Conservation (phyloP, 2,888 invertebrate species). For the Candidula unifasciata region DNA sequence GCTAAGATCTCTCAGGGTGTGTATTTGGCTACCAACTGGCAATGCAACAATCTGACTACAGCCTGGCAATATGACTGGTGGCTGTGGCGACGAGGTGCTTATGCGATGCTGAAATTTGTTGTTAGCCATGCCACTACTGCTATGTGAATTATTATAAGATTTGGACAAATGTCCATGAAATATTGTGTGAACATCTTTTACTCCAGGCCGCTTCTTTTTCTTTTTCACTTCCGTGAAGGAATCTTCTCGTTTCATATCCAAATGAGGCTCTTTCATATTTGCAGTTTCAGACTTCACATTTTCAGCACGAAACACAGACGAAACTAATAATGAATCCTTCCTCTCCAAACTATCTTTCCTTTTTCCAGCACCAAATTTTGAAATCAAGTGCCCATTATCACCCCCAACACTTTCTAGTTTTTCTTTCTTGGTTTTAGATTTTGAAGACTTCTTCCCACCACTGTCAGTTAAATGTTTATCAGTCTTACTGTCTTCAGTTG, state of each 20-base stretch:
- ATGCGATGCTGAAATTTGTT: not conserved
- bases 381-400: not conserved
- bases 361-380: not conserved
- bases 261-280: not conserved
- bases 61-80: constrained; percentile 1
- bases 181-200: not conserved
- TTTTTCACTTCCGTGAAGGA: constrained; percentile 48
- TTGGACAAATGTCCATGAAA: not conserved
- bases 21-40: not conserved
- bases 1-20: constrained; percentile 65
- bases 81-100: constrained; percentile 19
- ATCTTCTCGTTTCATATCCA: constrained; percentile 37
- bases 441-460: not conserved
- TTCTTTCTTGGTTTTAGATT: not conserved
- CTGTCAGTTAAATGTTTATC: not conserved
- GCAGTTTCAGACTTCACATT: not conserved
- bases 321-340: not conserved
- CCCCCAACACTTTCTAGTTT: not conserved
- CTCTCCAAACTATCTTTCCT: not conserved
- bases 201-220: constrained; percentile 41
- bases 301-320: not conserved
- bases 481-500: not conserved
- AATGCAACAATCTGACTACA: not conserved
- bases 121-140: not conserved
- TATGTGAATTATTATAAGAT: constrained; percentile 6